These are phyloP conservation scores for Dorcus hopei DNA, from an alignment of 2,888 invertebrate species.

Conservation along the genomic window DNA sequence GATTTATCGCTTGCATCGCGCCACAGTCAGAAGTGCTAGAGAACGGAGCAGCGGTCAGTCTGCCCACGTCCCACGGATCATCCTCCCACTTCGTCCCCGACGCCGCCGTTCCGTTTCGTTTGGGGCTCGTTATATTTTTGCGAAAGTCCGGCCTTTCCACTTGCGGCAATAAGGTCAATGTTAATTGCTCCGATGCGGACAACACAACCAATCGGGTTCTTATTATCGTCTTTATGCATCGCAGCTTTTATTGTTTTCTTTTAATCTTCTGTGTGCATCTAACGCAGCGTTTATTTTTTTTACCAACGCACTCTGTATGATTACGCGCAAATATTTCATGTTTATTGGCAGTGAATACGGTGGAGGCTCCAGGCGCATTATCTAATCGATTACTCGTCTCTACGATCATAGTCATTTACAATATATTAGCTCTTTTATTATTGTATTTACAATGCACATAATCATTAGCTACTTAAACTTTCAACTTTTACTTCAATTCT, in stretches of 20 bases:
- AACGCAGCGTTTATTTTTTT: neutral
- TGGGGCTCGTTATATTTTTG: conserved; percentile 46
- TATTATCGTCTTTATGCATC: conserved; percentile 31
- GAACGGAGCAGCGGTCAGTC: neutral
- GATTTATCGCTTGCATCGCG: conserved; percentile 68
- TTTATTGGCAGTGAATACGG: conserved; percentile 7
- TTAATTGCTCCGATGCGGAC: conserved; percentile 34
- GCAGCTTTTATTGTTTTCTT: conserved; percentile 21
- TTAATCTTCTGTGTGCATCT: conserved; percentile 17
- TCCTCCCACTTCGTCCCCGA: conserved; percentile 4
- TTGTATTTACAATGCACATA: too few relatives aligned
- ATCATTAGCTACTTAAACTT: too few relatives aligned
- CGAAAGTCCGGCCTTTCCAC: conserved; percentile 35
- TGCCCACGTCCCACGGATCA: conserved; percentile 1
- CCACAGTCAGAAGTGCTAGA: conserved; percentile 1
- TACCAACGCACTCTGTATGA: neutral
- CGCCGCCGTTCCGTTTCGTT: conserved; percentile 6
- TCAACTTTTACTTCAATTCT: too few relatives aligned
- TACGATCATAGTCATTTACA: neutral
- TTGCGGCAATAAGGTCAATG: conserved; percentile 38
- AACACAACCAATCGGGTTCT: conserved; percentile 26
- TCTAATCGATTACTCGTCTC: neutral
- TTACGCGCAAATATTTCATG: conserved; percentile 8
- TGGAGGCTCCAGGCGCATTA: neutral
- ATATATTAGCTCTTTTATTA: neutral